Conservation (phyloP, 2,888 invertebrate species). For the Scelioninae gen. 1 region DNA sequence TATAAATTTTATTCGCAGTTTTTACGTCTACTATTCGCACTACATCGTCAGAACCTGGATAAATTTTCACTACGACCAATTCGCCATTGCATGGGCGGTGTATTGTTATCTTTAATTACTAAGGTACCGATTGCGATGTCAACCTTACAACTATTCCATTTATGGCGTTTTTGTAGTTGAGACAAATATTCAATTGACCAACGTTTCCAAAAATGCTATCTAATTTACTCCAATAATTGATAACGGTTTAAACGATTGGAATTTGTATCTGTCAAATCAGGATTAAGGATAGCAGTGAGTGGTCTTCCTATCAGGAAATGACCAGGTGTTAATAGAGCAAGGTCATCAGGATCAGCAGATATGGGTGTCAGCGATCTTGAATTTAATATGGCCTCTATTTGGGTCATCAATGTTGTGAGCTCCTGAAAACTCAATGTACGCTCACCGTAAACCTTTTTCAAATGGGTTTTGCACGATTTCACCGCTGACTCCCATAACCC, state of each 20-base stretch:
- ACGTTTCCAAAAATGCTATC: neutral
- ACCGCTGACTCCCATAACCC: too few species aligned
- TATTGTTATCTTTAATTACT: too few species aligned
- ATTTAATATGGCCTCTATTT: constrained; percentile 1
- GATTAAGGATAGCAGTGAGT: neutral
- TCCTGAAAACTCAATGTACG: neutral
- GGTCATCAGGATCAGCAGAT: neutral
- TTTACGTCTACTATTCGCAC: too few species aligned
- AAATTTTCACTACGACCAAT: too few species aligned
- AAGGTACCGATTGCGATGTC: too few species aligned
- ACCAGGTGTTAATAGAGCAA: neutral
- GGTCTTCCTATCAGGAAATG: constrained; percentile 2
- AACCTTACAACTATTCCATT: neutral
- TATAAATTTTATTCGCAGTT: too few species aligned
- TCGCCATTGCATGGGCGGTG: too few species aligned
- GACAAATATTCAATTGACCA: neutral
- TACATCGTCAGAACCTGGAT: too few species aligned
- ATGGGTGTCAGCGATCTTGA: constrained; percentile 10
- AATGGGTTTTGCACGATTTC: neutral
- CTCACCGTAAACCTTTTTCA: neutral
- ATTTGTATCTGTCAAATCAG: neutral
- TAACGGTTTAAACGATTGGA: neutral
- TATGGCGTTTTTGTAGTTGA: neutral
- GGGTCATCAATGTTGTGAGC: neutral
- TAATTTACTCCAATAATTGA: neutral